Percentiles rank a stretch among this genome's conserved stretches.
Evolutionary conservation across 2,888 invertebrate genomes (phyloP).

Genomic region (Xanthia togata): DNA sequence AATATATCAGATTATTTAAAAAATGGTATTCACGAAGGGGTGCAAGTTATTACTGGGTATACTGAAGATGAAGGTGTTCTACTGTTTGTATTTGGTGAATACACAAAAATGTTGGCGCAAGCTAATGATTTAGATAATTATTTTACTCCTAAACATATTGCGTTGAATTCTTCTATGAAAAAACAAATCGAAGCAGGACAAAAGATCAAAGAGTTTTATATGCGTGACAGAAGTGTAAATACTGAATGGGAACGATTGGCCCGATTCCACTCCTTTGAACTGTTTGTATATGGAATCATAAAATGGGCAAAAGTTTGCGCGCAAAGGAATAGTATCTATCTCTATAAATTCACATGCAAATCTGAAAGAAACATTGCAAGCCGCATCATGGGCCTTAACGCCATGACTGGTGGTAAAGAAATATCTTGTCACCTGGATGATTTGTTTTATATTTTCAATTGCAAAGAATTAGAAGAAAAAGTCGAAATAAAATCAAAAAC

Average conservation of each 20-base stretch:
- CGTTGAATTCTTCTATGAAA: constrained; percentile 48
- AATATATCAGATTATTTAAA: constrained; percentile 75
- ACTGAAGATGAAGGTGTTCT: constrained; percentile 92
- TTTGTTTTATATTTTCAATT: constrained; percentile 70
- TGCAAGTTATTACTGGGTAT: constrained; percentile 92
- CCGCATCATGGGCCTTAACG: constrained; percentile 40
- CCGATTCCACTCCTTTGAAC: constrained; percentile 63
- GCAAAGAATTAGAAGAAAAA: constrained; percentile 49
- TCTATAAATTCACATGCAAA: constrained; percentile 74
- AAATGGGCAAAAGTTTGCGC: constrained; percentile 66
- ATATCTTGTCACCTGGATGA: constrained; percentile 71
- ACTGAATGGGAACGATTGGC: constrained; percentile 63
- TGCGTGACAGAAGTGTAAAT: constrained; percentile 54
- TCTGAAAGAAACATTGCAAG: constrained; percentile 71
- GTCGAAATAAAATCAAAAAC: constrained; percentile 62
- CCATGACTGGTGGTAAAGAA: constrained; percentile 50
- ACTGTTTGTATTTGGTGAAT: constrained; percentile 37
- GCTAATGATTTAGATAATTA: constrained; percentile 63
- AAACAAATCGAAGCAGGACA: constrained; percentile 69
- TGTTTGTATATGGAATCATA: constrained; percentile 63
- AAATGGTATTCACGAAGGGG: constrained; percentile 81
- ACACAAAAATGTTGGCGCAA: constrained; percentile 54
- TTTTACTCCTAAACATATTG: constrained; percentile 65
- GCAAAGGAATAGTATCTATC: constrained; percentile 66
- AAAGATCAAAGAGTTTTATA: constrained; percentile 68